Base-by-base conservation (phyloP, 1,140 invertebrate genomes). In the Hyphantria cunea region DNA sequence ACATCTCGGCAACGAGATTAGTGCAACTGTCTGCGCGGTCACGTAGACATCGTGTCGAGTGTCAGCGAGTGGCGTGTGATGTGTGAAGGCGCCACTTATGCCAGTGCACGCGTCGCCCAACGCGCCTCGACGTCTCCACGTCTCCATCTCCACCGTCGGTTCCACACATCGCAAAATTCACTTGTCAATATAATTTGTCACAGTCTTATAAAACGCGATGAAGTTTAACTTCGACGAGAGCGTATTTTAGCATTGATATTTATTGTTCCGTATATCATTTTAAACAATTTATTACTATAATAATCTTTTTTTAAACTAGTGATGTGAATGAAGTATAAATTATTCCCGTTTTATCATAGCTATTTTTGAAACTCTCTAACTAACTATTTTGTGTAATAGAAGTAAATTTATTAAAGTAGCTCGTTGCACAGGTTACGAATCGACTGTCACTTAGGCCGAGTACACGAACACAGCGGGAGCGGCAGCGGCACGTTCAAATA, bases 1-100 rank as follows among this genome's bases (percentile, higher is more conserved):
- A 50, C 66, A 58, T 69, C 56, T 64, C 56, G 58, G 48, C 49
- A 48, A 72, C 48, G 64, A 70, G 72, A 83, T 83, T 85, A 80
- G 68, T 77, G 81, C 66, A 66, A 66, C 68, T 74, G 79, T 80
- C 78, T 85, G 84, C 82, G 70, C 69, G 70, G 82, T 85, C 82
- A 87, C 81, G 82, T 87, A 80, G 68, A 63, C 64, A 58, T 48
- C 60, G 72, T 69, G 82, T 79, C 68, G 76, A 82, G 82, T 82
- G 78, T 67, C 70, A 55, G 51, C 58, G 63, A 70, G 71, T 56
- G 69, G 34, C 68, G 68, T 10, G 47, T 51, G 53, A 67, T 53
- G 60, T 44, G 64, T 44, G 56, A 45, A 10, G 25, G 39, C 55
- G 34, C 8, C 41, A 59, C 66, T 83, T 82, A 85, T 87, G 82